These are phyloP conservation scores for Hycleus cichorii DNA, from an alignment of 1,140 invertebrate genomes.

Conservation along the genomic window DNA sequence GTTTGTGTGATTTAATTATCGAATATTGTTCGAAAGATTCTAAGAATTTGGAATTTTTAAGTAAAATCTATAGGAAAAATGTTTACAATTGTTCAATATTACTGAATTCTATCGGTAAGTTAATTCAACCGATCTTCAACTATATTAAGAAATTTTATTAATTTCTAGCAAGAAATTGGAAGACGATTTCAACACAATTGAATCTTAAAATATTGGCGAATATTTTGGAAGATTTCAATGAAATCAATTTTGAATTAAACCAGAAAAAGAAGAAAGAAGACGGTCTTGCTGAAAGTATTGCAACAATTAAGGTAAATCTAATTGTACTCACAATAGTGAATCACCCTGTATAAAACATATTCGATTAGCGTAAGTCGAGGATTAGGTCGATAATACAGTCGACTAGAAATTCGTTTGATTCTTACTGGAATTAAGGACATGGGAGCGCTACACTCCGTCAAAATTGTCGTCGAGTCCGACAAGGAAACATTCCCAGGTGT, in stretches of 20 bases:
- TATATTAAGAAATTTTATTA: neutral
- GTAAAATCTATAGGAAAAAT: constrained; percentile 48
- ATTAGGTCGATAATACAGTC: too few relatives aligned
- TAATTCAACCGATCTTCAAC: neutral
- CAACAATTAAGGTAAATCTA: constrained; percentile 26
- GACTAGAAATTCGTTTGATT: too few relatives aligned
- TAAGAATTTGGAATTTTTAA: constrained; percentile 48
- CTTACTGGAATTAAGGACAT: too few relatives aligned
- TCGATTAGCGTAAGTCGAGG: too few relatives aligned
- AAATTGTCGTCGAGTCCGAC: too few relatives aligned
- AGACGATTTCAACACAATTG: constrained; percentile 4
- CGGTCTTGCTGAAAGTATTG: constrained; percentile 26
- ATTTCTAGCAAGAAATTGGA: constrained; percentile 18
- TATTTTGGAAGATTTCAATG: constrained; percentile 18
- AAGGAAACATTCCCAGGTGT: too few relatives aligned
- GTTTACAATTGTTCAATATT: constrained; percentile 43
- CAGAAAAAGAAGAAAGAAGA: constrained; percentile 30
- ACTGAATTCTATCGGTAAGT: constrained; percentile 46
- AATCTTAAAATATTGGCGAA: neutral
- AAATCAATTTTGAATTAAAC: constrained; percentile 29
- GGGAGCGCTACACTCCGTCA: too few relatives aligned
- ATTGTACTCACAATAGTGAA: too few relatives aligned
- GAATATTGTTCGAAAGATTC: constrained; percentile 45
- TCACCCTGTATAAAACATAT: too few relatives aligned
- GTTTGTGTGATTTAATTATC: constrained; percentile 42